phyloP scores from a whole-genome alignment of 2,888 invertebrate genomes.

The Zelleria hepariella region DNA sequence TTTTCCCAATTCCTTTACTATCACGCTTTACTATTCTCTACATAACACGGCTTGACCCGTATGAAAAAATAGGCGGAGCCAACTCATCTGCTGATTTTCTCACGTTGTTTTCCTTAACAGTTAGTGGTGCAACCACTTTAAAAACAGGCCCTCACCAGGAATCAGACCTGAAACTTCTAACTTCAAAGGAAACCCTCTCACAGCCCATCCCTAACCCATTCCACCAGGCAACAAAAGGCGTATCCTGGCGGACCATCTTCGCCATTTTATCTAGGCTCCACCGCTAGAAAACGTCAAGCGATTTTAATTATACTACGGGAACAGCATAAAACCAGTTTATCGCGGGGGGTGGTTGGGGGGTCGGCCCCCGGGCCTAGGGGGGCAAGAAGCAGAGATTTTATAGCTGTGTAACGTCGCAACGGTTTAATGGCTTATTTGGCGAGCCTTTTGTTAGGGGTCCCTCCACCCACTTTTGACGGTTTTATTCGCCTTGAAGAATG shows the following conservation, averaged over 20 bases:
- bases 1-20: no score
- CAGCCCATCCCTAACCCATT: no score
- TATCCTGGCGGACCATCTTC: constrained; percentile 14
- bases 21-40: no score
- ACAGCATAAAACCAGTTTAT: constrained; percentile 69
- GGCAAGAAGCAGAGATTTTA: constrained; percentile 71
- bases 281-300: constrained; percentile 45
- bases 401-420: constrained; percentile 62
- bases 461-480: constrained; percentile 55
- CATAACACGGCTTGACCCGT: no score
- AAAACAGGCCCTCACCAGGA: no score
- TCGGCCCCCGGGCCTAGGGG: constrained; percentile 27
- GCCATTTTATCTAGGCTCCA: constrained; percentile 16
- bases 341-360: constrained; percentile 27
- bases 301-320: constrained; percentile 65
- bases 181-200: no score
- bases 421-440: constrained; percentile 71
- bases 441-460: constrained; percentile 47
- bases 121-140: no score
- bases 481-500: constrained; percentile 51
- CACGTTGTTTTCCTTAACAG: not conserved
- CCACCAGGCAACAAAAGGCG: no score
- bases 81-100: not conserved
- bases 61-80: no score
- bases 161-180: no score